These are phyloP conservation scores for Ceratina japonica DNA, from an alignment of 1,140 invertebrate species.

Conservation along the genomic window DNA sequence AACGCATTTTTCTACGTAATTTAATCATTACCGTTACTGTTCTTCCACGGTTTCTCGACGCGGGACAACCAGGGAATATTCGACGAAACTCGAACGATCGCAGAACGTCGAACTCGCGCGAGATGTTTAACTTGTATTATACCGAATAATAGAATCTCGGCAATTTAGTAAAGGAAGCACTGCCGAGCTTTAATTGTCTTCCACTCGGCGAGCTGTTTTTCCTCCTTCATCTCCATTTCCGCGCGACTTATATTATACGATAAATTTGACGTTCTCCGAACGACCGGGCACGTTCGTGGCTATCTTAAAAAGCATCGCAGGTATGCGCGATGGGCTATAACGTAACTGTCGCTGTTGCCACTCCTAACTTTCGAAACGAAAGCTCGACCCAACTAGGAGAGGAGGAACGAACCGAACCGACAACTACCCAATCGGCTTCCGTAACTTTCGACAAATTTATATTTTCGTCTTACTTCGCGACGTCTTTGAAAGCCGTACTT, in stretches of 20 bases:
- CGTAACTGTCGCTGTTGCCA: background rate
- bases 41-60: too few relatives aligned
- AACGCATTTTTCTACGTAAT: background rate
- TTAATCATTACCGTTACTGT: background rate
- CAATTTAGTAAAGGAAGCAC: conserved; percentile 16
- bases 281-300: conserved; percentile 18
- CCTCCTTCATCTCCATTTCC: background rate
- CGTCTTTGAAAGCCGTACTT: conserved; percentile 3
- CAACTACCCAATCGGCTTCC: background rate
- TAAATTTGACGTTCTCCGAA: conserved; percentile 9
- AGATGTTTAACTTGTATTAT: conserved; percentile 18
- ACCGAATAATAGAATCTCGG: conserved; percentile 5
- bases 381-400: background rate
- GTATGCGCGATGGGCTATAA: background rate
- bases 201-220: background rate
- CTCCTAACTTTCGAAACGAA: conserved; percentile 23
- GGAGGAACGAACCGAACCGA: conserved; percentile 1
- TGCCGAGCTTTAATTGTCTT: background rate
- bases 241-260: background rate
- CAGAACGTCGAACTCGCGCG: background rate
- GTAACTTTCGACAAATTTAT: conserved; percentile 52
- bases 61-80: too few relatives aligned
- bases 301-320: too few relatives aligned
- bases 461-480: conserved; percentile 7
- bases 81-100: background rate